Evolutionary conservation across 2,888 invertebrate species (phyloP).

Genomic region (Itoplectis maculator): DNA sequence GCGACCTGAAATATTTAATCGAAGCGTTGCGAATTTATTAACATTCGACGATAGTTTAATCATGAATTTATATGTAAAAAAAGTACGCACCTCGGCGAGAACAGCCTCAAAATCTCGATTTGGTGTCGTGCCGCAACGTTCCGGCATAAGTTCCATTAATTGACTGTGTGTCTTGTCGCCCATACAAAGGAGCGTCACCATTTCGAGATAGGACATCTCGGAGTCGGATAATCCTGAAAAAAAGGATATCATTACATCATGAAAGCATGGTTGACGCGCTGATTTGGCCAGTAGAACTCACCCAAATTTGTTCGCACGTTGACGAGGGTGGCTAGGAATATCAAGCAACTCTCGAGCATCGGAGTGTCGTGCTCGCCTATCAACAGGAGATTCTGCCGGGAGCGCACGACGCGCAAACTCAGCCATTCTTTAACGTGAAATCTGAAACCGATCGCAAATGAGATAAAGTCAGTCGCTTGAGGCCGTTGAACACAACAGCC

Average conservation of each 20-base stretch:
- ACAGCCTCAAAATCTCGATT: slow-evolving; percentile 95
- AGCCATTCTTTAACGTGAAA: slow-evolving; percentile 96
- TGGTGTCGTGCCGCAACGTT: slow-evolving; percentile 96
- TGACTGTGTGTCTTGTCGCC: slow-evolving; percentile 98
- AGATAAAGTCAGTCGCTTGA: slow-evolving; percentile 15
- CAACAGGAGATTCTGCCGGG: slow-evolving; percentile 87
- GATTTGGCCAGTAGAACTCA: slow-evolving; percentile 79
- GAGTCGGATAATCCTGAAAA: slow-evolving; percentile 87
- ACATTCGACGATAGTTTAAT: background rate
- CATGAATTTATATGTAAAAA: background rate
- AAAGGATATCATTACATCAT: background rate
- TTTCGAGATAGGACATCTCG: slow-evolving; percentile 92
- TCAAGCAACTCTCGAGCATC: slow-evolving; percentile 97
- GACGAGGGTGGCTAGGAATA: slow-evolving; percentile 95
- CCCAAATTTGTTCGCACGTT: slow-evolving; percentile 95
- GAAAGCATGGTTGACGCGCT: background rate
- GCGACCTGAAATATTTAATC: slow-evolving; percentile 87
- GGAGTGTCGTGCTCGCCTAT: slow-evolving; percentile 94
- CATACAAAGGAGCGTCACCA: slow-evolving; percentile 96
- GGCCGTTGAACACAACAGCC: background rate
- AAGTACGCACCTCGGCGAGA: slow-evolving; percentile 90
- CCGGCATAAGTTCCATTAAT: slow-evolving; percentile 97
- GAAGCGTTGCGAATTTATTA: background rate
- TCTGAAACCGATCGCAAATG: slow-evolving; percentile 84
- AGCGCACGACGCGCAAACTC: slow-evolving; percentile 90